Base-by-base conservation (phyloP, 2,113 vertebrate species). In the Caranx melampygus region DNA sequence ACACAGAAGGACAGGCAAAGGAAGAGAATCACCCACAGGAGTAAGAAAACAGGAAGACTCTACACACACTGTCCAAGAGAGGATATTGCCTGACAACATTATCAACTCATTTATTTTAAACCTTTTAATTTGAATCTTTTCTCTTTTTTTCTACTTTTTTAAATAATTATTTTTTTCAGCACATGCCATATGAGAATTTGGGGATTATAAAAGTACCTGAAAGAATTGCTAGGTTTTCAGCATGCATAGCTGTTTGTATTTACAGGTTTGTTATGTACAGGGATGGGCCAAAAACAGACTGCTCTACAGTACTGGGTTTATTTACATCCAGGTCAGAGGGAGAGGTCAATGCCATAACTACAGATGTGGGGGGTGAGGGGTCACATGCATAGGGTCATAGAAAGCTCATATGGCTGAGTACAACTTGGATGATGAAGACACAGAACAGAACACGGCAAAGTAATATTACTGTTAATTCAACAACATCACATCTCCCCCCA, bases 161-260 rank as follows among this genome's bases (percentile, higher is more conserved):
- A 75, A 51, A 69, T 60, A 37, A 47, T 79, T 80, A 6, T 33
- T 69, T 94, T 95, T 95, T 92, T 95, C 91, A 96, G 93, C 96
- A 96, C 97, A 98, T 99, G 97, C 98, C 97, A 92, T 95, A 95
- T 95, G 92, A 94, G 94, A 93, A 91, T 95, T 95, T 88, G 89
- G 90, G 92, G 95, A 96, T 98, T 98, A 98, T 97, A 98, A 99
- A 99, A 99, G 97, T 98, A 97, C 97, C 97, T 98, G 97, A 98
- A 98, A 95, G 94, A 95, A 98, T 96, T 94, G 95, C 95, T 97
- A 97, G 95, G 95, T 94, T 95, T 95, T 96, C 95, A 96, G 93
- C 97, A 98, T 99, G 97, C 98, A 97, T 96, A 96, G 96, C 91
- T 95, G 94, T 94, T 94, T 88, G 93, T 99, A 98, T 98, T 95